Base-by-base conservation (phyloP, 2,113 vertebrate genomes). In the Tyrannus savana region DNA sequence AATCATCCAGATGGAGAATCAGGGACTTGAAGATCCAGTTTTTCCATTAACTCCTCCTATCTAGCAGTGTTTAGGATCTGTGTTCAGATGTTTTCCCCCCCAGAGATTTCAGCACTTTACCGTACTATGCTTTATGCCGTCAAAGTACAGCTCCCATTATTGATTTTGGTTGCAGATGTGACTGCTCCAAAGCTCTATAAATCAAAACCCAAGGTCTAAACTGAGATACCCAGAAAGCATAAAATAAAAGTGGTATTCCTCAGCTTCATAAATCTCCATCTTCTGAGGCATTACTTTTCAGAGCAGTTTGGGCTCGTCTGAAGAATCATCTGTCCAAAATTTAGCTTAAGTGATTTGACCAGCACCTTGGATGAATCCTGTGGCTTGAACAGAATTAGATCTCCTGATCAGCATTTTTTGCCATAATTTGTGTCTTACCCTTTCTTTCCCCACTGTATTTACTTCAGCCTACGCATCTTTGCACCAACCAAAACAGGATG, bases 91-190 rank as follows among this genome's bases (percentile, higher is more conserved):
- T 6, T 71, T 75, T 50, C 9, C 9, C 33, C 41, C 41, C 35
- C 62, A 37, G 69, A 89, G 59, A 27, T 77, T 50, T 81, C 90
- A 73, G 27, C 52, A 25, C n/a, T 72, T 17, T 18, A 35, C 47
- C 46, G 25, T 79, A 82, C 69, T 60, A 52, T 56, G 49, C 35
- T 78, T 84, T 81, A 87, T 68, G 37, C 52, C 15, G 1, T 64
- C 78, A 56, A 93, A 92, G 22, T 74, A 95, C 50, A 79, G 71
- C 66, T 94, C 58, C 37, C 0, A 0, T 66, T 86, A 95, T 75
- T 95, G 91, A 94, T 93, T 92, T 92, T 74, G 49, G 44, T 82
- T 92, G 94, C 81, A 94, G 81, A 23, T 91, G 69, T 82, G 76
- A 87, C 64, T 64, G 76, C 25, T 89, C 73, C 77, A 84, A 93